Evolutionary conservation across 2,888 invertebrate genomes (phyloP).

Genomic region (Diarsia dahlii): DNA sequence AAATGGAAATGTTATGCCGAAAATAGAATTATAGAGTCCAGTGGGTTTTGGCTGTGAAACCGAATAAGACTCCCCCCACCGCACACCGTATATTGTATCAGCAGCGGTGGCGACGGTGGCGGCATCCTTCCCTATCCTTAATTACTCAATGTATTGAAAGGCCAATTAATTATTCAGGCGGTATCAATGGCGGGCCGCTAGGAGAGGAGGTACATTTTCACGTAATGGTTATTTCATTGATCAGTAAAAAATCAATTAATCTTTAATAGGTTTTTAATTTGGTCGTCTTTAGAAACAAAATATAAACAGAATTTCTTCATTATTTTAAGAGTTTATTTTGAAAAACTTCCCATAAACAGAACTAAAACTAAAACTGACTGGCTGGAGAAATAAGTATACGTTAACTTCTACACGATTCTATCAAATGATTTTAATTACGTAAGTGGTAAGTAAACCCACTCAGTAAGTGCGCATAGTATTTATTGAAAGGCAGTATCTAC

Average conservation of each 20-base stretch:
- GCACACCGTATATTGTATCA: neutral
- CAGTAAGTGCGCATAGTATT: neutral
- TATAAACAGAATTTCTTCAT: neutral
- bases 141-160: constrained; percentile 58
- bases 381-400: neutral
- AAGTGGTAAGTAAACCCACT: neutral
- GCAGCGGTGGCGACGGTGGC: neutral
- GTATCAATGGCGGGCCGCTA: constrained; percentile 35
- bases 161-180: constrained; percentile 58
- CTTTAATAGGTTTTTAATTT: constrained; percentile 26
- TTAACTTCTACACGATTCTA: neutral
- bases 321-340: neutral
- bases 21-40: constrained; percentile 13
- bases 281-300: constrained; percentile 5
- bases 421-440: neutral
- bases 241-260: constrained; percentile 21
- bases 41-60: neutral
- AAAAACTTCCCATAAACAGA: neutral
- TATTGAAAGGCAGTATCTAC: neutral
- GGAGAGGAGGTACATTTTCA: constrained; percentile 22
- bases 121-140: constrained; percentile 50
- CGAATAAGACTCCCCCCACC: constrained; percentile 22
- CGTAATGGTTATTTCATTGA: constrained; percentile 48
- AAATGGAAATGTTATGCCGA: constrained; percentile 7
- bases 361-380: neutral